Conservation (phyloP, 2,888 invertebrate species). For the Miltochrista miniata region DNA sequence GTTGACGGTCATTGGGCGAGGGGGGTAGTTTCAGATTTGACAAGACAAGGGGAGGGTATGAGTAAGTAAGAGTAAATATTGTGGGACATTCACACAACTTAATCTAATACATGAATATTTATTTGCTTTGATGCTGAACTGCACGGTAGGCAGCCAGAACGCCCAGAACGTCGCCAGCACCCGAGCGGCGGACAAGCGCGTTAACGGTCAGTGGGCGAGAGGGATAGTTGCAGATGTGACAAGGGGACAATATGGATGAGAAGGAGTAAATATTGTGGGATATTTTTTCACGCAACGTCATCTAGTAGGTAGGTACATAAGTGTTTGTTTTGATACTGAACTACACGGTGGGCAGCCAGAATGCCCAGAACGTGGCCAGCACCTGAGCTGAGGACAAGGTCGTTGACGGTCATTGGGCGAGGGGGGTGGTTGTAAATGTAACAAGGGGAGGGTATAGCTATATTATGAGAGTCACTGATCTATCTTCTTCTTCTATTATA, state of each 20-base stretch:
- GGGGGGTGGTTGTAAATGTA: background rate
- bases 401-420: background rate
- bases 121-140: constrained; percentile 88
- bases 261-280: too few relatives aligned
- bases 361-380: constrained; percentile 88
- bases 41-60: background rate
- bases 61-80: background rate
- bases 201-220: too few relatives aligned
- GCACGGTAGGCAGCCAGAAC: constrained; percentile 88
- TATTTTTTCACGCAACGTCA: too few relatives aligned
- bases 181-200: constrained; percentile 84
- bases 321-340: too few relatives aligned
- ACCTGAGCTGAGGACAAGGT: constrained; percentile 85
- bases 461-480: too few relatives aligned
- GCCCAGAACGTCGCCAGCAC: constrained; percentile 89
- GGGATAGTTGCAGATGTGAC: too few relatives aligned
- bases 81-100: background rate
- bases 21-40: background rate
- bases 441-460: too few relatives aligned
- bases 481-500: too few relatives aligned
- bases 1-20: background rate
- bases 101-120: too few relatives aligned
- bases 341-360: constrained; percentile 89
- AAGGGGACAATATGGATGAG: too few relatives aligned
- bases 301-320: too few relatives aligned